Conservation (phyloP, 2,113 vertebrate species). For the Pachypanchax playfairii region DNA sequence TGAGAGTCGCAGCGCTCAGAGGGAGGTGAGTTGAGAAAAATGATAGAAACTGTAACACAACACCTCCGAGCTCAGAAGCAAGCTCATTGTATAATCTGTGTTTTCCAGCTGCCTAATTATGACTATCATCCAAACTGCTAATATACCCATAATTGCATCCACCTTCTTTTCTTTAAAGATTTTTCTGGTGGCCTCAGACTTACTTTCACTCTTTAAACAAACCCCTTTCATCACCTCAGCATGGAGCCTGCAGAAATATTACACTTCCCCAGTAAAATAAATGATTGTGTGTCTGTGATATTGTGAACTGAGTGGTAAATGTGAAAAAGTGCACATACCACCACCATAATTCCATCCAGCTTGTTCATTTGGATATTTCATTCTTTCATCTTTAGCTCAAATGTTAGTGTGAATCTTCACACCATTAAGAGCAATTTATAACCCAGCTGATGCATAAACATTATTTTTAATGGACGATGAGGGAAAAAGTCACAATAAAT, state of each 20-base stretch:
- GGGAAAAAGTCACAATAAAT: neutral
- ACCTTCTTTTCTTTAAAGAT: neutral
- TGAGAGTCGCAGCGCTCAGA: constrained; percentile 35
- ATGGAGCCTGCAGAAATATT: constrained; percentile 26
- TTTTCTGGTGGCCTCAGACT: neutral
- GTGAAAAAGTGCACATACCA: constrained; percentile 11
- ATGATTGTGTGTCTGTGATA: constrained; percentile 12
- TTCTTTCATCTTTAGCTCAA: neutral
- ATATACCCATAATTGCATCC: constrained; percentile 4
- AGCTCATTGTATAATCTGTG: constrained; percentile 51
- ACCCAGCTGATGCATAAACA: neutral
- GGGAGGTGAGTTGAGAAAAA: constrained; percentile 56
- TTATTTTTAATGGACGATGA: neutral
- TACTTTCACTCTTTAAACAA: neutral
- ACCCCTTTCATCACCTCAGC: constrained; percentile 15
- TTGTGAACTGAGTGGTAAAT: constrained; percentile 28
- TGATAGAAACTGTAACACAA: constrained; percentile 53
- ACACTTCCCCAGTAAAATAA: constrained; percentile 29
- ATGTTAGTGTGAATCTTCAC: constrained; percentile 1
- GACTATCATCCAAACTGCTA: constrained; percentile 24
- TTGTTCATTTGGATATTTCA: neutral
- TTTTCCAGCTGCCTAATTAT: constrained; percentile 38
- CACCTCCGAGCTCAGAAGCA: constrained; percentile 52
- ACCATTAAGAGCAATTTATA: neutral
- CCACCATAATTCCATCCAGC: constrained; percentile 18